phyloP scores from a whole-genome alignment of 2,113 vertebrate genomes.

The Hymenochirus boettgeri region DNA sequence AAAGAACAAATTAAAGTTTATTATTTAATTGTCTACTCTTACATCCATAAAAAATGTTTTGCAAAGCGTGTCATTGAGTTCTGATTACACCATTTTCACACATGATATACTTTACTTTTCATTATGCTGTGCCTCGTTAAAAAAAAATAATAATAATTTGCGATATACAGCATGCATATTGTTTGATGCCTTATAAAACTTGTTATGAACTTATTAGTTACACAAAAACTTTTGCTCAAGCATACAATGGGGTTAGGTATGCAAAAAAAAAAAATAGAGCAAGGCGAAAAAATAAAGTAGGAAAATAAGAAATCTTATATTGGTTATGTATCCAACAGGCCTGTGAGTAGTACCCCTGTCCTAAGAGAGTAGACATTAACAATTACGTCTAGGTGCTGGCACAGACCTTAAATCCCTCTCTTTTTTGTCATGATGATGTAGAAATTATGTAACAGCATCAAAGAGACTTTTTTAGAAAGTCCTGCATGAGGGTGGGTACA shows the following conservation, averaged over 20 bases:
- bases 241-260: neutral
- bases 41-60: conserved; percentile 17
- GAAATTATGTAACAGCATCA: no score
- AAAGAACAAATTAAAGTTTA: neutral
- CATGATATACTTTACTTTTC: conserved; percentile 22
- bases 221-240: conserved; percentile 3
- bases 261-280: no score
- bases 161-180: conserved; percentile 11
- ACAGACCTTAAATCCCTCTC: no score
- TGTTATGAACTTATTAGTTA: neutral
- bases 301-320: no score
- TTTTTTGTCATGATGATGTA: no score
- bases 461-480: no score
- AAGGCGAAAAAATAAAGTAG: no score
- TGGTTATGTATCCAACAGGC: no score
- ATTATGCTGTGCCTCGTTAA: conserved; percentile 3
- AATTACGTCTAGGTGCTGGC: no score
- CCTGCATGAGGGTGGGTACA: no score
- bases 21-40: conserved; percentile 12
- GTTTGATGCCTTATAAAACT: conserved; percentile 17
- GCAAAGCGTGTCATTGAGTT: conserved; percentile 14
- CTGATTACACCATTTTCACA: conserved; percentile 30
- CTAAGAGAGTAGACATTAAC: no score
- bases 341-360: no score
- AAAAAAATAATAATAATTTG: conserved; percentile 14